Evolutionary conservation across 2,888 invertebrate species (phyloP).

Genomic region (Tineola bisselliella): DNA sequence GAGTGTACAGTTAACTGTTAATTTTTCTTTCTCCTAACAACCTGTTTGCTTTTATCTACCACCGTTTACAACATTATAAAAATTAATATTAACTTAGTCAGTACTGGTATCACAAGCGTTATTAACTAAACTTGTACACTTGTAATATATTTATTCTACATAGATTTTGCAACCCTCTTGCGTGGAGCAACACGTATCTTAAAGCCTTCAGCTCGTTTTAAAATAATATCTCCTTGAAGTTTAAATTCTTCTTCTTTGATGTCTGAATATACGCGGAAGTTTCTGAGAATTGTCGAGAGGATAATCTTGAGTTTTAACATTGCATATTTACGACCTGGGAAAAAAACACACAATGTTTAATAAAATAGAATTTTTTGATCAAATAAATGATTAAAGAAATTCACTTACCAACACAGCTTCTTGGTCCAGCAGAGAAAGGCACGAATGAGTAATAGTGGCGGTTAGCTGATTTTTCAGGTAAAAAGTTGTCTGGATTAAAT

Average conservation of each 20-base stretch:
- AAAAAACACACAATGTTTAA: background rate
- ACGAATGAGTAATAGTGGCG: slow-evolving; percentile 85
- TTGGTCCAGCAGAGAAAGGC: slow-evolving; percentile 85
- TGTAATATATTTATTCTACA: background rate
- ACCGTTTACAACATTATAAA: slow-evolving; percentile 35
- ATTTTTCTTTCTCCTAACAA: no score
- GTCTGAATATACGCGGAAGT: slow-evolving; percentile 76
- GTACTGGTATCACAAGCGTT: slow-evolving; percentile 35
- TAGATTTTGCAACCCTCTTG: slow-evolving; percentile 45
- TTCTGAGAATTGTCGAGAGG: slow-evolving; percentile 77
- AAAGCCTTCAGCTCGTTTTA: slow-evolving; percentile 81
- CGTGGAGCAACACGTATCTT: slow-evolving; percentile 76
- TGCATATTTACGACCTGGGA: slow-evolving; percentile 78
- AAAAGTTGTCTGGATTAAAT: slow-evolving; percentile 87
- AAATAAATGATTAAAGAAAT: background rate
- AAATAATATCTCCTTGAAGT: slow-evolving; percentile 79
- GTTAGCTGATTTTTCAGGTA: slow-evolving; percentile 79
- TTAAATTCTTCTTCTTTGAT: slow-evolving; percentile 74
- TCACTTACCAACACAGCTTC: slow-evolving; percentile 80
- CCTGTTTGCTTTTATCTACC: slow-evolving; percentile 26
- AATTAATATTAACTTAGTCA: slow-evolving; percentile 37
- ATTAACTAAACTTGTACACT: background rate
- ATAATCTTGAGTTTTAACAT: slow-evolving; percentile 83
- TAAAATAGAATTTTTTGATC: no score
- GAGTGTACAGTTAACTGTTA: no score